Percentiles rank a stretch among this genome's conserved stretches.
phyloP scores from a whole-genome alignment of 2,797 vertebrate species.

The Octomys mimax region DNA sequence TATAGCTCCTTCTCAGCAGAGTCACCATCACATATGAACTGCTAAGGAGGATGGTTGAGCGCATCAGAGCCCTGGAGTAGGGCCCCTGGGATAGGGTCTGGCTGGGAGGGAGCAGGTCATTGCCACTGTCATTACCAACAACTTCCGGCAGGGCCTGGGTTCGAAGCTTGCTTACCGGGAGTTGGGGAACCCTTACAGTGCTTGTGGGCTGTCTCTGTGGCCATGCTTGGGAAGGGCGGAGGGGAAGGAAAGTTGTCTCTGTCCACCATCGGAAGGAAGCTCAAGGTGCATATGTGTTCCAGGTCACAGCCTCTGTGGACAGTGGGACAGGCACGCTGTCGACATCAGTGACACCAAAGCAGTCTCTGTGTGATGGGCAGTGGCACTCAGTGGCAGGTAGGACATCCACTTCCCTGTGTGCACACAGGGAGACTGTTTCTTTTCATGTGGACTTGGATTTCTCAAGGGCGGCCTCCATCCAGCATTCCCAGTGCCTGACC shows the following conservation, averaged over 20 bases:
- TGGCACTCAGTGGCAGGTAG: slow-evolving; percentile 96
- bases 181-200: accelerated
- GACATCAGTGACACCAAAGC: slow-evolving; percentile 91
- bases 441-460: neutral
- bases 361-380: slow-evolving; percentile 92
- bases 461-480: neutral
- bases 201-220: neutral
- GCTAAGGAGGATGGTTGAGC: neutral
- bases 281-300: slow-evolving; percentile 75
- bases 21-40: neutral
- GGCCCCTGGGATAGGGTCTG: accelerated
- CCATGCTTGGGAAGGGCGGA: neutral
- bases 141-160: neutral
- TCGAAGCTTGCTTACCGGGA: neutral
- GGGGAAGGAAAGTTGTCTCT: neutral
- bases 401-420: neutral
- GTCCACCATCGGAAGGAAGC: neutral
- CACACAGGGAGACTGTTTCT: neutral
- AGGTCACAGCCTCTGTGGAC: slow-evolving; percentile 93
- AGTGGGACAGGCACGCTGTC: slow-evolving; percentile 91
- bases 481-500: accelerated
- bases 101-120: too few species aligned
- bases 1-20: neutral
- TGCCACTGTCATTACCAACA: neutral
- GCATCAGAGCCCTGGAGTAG: neutral